A percentile compares a stretch with the other conserved stretches of the same genome.
These are phyloP conservation scores for Sycophila sp. DNA, from an alignment of 1,140 invertebrate genomes.

Conservation along the genomic window DNA sequence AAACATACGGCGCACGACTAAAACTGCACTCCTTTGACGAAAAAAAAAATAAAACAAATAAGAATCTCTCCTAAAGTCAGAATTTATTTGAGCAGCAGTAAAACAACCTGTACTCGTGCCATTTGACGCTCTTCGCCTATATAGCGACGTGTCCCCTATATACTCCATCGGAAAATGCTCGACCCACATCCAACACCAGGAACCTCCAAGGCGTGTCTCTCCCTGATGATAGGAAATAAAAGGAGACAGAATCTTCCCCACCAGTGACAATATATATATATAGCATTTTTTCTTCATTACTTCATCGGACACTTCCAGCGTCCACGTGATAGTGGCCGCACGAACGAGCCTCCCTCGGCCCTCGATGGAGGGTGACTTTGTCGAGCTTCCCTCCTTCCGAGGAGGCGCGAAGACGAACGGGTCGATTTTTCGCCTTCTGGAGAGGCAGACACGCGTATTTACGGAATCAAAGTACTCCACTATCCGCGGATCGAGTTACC, in stretches of 20 bases:
- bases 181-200: not conserved
- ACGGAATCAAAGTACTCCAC: not conserved
- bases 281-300: not conserved
- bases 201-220: not conserved
- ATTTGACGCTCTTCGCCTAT: too few relatives aligned
- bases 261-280: too few relatives aligned
- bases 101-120: not conserved
- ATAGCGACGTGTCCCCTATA: too few relatives aligned
- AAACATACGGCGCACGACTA: too few relatives aligned
- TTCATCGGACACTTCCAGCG: not conserved
- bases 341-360: too few relatives aligned
- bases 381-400: not conserved
- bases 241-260: too few relatives aligned
- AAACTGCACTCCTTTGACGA: too few relatives aligned
- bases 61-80: too few relatives aligned
- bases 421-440: not conserved
- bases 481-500: not conserved
- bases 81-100: too few relatives aligned
- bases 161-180: not conserved
- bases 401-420: not conserved
- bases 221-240: too few relatives aligned
- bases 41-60: too few relatives aligned
- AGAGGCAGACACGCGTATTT: not conserved
- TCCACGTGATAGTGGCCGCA: too few relatives aligned
- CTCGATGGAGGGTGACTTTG: not conserved